Percentiles rank a stretch among this genome's conserved stretches.
phyloP scores from a whole-genome alignment of 2,113 vertebrate species.

The Microcebus ravelobensis region DNA sequence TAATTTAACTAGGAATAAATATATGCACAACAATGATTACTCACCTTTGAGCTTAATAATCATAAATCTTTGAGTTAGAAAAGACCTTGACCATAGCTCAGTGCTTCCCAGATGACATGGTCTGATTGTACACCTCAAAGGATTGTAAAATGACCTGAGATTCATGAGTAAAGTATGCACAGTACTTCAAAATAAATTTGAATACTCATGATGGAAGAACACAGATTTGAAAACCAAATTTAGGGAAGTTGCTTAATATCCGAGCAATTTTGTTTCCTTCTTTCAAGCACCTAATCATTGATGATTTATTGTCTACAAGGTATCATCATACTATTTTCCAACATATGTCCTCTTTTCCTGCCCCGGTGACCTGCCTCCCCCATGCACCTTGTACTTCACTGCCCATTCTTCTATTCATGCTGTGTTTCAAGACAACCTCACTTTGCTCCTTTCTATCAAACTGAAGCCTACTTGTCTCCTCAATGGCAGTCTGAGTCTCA shows the following conservation, averaged over 20 bases:
- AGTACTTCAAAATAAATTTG: background rate
- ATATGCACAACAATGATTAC: background rate
- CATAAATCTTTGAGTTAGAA: background rate
- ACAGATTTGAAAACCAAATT: background rate
- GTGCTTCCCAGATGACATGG: background rate
- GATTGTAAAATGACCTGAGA: background rate
- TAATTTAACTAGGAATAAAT: conserved; percentile 41
- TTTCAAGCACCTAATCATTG: background rate
- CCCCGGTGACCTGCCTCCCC: rapidly evolving
- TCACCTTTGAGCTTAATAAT: conserved; percentile 23
- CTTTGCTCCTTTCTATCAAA: background rate
- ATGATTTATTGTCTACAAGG: background rate
- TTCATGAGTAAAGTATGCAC: background rate
- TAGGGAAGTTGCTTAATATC: background rate
- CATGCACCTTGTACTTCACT: background rate
- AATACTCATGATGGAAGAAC: background rate
- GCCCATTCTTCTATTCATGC: background rate
- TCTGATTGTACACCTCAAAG: background rate
- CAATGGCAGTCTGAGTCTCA: background rate
- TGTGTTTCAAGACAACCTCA: background rate
- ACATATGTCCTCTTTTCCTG: background rate
- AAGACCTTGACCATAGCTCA: background rate
- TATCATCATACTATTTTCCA: background rate
- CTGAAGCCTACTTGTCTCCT: background rate
- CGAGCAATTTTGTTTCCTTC: background rate